Conservation (phyloP, 1,140 invertebrate species). For the Lysiphlebus fabarum region DNA sequence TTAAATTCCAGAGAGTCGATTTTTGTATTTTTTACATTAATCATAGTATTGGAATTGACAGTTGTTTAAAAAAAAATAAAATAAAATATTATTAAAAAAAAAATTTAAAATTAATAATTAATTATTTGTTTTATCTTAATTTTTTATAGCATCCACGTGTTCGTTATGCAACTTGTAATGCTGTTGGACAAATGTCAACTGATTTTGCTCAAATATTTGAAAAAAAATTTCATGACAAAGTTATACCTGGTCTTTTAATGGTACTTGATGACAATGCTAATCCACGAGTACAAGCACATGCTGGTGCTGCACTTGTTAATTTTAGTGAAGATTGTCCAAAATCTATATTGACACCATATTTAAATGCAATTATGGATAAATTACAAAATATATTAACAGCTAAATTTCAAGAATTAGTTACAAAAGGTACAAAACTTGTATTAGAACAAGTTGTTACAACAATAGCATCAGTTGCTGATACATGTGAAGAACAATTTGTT, state of each 20-base stretch:
- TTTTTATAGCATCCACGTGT: constrained; percentile 80
- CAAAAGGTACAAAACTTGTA: constrained; percentile 93
- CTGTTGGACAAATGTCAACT: constrained; percentile 98
- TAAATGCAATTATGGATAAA: constrained; percentile 87
- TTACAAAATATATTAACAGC: constrained; percentile 85
- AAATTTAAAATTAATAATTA: constrained; percentile 21
- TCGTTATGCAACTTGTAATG: constrained; percentile 96
- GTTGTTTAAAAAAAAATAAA: no score
- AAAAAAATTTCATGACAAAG: constrained; percentile 95
- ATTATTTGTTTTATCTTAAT: constrained; percentile 25
- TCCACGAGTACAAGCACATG: constrained; percentile 91
- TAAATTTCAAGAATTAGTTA: constrained; percentile 92
- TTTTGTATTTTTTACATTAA: not conserved
- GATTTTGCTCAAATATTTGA: constrained; percentile 97
- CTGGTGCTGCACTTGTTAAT: constrained; percentile 94
- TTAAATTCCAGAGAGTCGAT: not conserved
- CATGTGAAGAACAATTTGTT: constrained; percentile 93
- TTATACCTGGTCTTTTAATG: constrained; percentile 85
- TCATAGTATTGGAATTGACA: not conserved
- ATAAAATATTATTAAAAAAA: constrained; percentile 13
- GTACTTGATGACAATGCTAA: constrained; percentile 89
- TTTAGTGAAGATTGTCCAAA: constrained; percentile 99
- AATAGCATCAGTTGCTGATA: constrained; percentile 98
- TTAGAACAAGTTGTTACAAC: constrained; percentile 96
- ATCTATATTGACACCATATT: constrained; percentile 84